phyloP scores from a whole-genome alignment of 1,140 invertebrate species.

The Panagrolaimus sp. region DNA sequence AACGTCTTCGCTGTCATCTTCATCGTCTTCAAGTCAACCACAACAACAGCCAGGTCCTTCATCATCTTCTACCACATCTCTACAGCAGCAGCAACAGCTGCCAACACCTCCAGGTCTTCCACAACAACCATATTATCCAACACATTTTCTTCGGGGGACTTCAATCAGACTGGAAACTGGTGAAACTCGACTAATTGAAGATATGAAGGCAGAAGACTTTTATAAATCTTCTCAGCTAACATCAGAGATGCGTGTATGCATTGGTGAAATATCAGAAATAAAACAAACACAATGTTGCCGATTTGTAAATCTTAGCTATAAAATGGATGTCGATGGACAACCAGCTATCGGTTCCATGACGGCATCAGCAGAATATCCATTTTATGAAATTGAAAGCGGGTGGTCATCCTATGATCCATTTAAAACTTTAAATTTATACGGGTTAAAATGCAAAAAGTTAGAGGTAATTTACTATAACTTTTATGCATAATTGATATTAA shows the following conservation, averaged over 20 bases:
- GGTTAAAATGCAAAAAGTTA: background rate
- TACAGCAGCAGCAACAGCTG: background rate
- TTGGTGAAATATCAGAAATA: background rate
- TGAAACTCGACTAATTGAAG: background rate
- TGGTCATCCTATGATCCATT: background rate
- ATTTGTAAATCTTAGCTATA: background rate
- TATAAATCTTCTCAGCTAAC: background rate
- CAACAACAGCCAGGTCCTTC: background rate
- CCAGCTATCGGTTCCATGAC: background rate
- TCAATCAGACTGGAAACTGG: background rate
- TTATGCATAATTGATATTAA: too few relatives aligned
- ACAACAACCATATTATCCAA: background rate
- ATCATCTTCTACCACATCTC: background rate
- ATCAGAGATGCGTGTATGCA: background rate
- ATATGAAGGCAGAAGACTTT: background rate
- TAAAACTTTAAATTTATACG: constrained; percentile 4
- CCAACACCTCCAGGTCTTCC: background rate
- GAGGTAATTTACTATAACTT: too few relatives aligned
- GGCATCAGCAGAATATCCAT: background rate
- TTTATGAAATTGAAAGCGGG: background rate
- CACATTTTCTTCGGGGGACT: constrained; percentile 2
- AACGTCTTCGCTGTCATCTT: background rate
- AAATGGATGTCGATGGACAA: background rate
- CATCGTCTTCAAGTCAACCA: background rate
- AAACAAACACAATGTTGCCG: background rate